phyloP scores from a whole-genome alignment of 2,888 invertebrate species.

The Linhomoeus sp. region DNA sequence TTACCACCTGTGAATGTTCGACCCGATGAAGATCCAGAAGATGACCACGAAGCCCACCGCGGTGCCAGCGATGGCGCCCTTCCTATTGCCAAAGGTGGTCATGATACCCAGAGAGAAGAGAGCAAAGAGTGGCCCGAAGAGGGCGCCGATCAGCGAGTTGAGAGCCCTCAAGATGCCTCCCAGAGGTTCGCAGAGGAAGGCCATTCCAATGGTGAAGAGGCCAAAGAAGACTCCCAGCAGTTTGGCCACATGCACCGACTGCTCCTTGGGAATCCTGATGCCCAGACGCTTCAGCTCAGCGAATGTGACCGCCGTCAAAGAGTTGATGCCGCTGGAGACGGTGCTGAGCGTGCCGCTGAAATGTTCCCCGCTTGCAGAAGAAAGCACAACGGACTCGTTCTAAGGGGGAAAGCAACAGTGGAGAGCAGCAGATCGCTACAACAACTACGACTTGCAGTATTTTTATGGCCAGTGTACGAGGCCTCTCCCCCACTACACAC shows the following conservation, averaged over 20 bases:
- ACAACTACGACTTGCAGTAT: too few relatives aligned
- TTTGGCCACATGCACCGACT: neutral
- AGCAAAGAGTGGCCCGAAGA: conserved; percentile 3
- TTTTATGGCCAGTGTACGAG: too few relatives aligned
- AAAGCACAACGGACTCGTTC: too few relatives aligned
- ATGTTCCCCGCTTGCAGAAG: too few relatives aligned
- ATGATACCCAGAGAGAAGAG: conserved; percentile 4
- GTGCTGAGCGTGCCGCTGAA: conserved; percentile 6
- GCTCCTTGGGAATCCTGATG: too few relatives aligned
- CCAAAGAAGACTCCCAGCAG: conserved; percentile 1
- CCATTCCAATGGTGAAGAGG: neutral
- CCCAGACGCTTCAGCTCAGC: conserved; percentile 2
- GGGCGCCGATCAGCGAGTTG: neutral
- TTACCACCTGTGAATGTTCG: neutral
- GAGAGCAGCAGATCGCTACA: too few relatives aligned
- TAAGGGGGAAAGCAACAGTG: too few relatives aligned
- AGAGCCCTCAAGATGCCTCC: conserved; percentile 3
- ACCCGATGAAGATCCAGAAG: conserved; percentile 3
- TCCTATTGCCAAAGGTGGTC: conserved; percentile 3
- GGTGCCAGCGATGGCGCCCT: conserved; percentile 1
- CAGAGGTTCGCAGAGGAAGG: conserved; percentile 4
- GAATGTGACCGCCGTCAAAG: conserved; percentile 6
- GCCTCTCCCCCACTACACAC: too few relatives aligned
- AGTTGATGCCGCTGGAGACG: neutral
- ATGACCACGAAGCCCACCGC: neutral